phyloP scores from a whole-genome alignment of 1,140 invertebrate genomes.

The Brachionus calyciflorus region DNA sequence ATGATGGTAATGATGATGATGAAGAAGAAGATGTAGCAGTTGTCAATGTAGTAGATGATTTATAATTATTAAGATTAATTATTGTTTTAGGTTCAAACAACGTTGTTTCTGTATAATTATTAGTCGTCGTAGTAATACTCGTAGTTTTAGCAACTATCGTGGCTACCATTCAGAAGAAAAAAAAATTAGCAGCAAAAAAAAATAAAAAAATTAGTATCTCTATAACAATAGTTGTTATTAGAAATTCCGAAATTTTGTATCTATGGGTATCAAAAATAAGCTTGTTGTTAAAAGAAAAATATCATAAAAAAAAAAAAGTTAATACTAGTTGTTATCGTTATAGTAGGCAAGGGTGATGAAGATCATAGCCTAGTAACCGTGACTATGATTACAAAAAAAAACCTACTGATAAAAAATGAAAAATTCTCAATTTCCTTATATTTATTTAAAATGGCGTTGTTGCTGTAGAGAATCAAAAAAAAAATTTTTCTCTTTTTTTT shows the following conservation, averaged over 20 bases:
- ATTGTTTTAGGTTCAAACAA: constrained; percentile 32
- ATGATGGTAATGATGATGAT: background rate
- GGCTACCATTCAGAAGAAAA: constrained; percentile 39
- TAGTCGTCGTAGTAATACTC: constrained; percentile 35
- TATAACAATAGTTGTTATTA: constrained; percentile 44
- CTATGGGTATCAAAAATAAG: constrained; percentile 35
- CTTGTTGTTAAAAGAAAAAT: too few relatives aligned
- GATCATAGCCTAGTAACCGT: constrained; percentile 24
- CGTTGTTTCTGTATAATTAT: background rate
- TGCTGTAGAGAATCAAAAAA: background rate
- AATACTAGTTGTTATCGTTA: constrained; percentile 31
- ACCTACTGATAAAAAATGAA: background rate
- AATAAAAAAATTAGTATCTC: background rate
- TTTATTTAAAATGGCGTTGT: constrained; percentile 7
- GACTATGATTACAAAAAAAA: constrained; percentile 35
- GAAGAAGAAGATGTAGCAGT: background rate
- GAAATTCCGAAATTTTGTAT: constrained; percentile 31
- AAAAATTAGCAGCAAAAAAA: too few relatives aligned
- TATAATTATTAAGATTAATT: constrained; percentile 9
- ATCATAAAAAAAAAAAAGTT: background rate
- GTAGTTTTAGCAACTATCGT: constrained; percentile 34
- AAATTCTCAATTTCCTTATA: constrained; percentile 41
- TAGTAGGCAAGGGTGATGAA: constrained; percentile 36
- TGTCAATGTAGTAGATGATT: background rate
- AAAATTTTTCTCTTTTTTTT: background rate